Base-by-base conservation (phyloP, 1,140 invertebrate genomes). In the Tetraneura akinire region DNA sequence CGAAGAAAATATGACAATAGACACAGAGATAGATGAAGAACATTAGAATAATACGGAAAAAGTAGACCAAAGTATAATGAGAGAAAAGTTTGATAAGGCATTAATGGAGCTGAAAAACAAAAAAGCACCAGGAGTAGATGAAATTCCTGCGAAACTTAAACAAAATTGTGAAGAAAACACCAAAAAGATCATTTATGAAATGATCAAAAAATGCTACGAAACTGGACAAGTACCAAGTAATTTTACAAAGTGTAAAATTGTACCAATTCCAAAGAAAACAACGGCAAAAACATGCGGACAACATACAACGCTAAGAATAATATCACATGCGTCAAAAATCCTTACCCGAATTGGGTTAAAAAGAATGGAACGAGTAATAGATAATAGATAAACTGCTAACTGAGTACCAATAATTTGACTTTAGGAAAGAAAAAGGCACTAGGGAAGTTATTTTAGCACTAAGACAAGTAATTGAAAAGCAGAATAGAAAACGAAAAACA, bases 21-120 rank as follows among this genome's bases (percentile, higher is more conserved):
- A 51, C 49, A 5, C 49, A 51, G 14, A 47, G 3, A 18, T 51
- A 1, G 4, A 51, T 18, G 49, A 51, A 16, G 14, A 51, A 16
- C 16, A 16, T 51, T 14, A 51, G 14, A 51, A 18, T 16, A 4
- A 18, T 51, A 51, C 5, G 14, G 14, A 16, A 18, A 14, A 51
- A 51, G 18, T 1, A 51, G 49, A 51, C 49, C 14, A 51, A 51
- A 51, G 49, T 49, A 70, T 70, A 70, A 49, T 45, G 45, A 70
- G 45, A 70, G 16, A 49, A 49, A 37, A 70, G 21, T 45, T 70
- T 49, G 66, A 70, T 45, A 70, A 70, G 23, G 37, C 66, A 26
- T 45, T 70, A 70, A 21, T 45, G 23, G 16, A 70, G 21, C 32
- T 70, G 18, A 70, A 70, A 14, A 70, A 45, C 37, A 70, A 70